Base-by-base conservation (phyloP, 1,140 invertebrate genomes). In the Anastrepha ludens region DNA sequence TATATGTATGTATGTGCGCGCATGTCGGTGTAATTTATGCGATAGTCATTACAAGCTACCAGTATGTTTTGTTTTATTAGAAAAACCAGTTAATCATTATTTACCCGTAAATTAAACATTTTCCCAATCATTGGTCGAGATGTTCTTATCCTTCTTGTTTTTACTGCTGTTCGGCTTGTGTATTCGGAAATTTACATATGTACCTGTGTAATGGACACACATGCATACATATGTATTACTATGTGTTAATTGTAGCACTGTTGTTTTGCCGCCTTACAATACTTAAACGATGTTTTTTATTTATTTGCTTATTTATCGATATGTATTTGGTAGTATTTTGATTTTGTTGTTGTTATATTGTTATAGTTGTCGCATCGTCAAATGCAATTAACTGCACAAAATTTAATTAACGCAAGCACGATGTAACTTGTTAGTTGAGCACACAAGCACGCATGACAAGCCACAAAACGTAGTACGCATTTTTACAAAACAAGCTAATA, bases 101-200 rank as follows among this genome's bases (percentile, higher is more conserved):
- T 81, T 81, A 81, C 74, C 74, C 20, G 74, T 55, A 81, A 81
- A 81, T 81, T 55, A 81, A 13, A 44, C 17, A 44, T 74, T 74
- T 74, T 74, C 3, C n/a, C 15, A 41, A 81, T 81, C 7, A 44
- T 74, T n/a, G 70, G 8, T 74, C 41, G 70, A 17, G 7, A 2
- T 74, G 15, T 74, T 2, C 13, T 47, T 47, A 13, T 44, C 6
- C 9, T 29, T 13, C 15, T 74, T 50, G 44, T 41, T 74, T 39
- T 74, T 74, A 29, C 13, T 74, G 44, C 17, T 47, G 17, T 39
- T 20, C 8, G 20, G 6, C 50, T 62, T 17, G 15, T 62, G 13
- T 8, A 62, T 17, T 62, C 4, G 15, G 0, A 29, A 29, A 29
- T 29, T 64, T 17, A 64, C 17, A 64, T 64, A 64, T 64, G 4